Base-by-base conservation (phyloP, 2,888 invertebrate species). In the Gari tellinella region DNA sequence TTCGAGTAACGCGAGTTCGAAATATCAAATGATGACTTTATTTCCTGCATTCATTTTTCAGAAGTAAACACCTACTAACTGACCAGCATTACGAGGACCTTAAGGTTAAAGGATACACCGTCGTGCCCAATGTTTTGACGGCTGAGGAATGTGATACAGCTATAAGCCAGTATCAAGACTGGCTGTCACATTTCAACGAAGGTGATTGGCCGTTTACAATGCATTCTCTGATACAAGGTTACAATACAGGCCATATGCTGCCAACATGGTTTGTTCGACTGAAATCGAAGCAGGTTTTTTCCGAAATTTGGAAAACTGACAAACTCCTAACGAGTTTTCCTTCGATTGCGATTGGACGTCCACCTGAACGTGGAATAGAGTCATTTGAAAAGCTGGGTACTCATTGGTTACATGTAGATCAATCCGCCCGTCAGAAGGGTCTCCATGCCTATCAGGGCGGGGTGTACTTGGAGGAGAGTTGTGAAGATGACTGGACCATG, bases 281-380 rank as follows among this genome's bases (percentile, higher is more conserved):
- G 5, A 79, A 81, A 53, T 62, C 86, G 5, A 86, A 86, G 55
- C 58, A 72, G 12, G 83, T 90, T 2, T 90, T 90, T 69, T 80
- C 80, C 1, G 76, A 85, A 49, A 8, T 90, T 0, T 90, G 89
- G 89, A 78, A 81, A 2, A 90, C 90, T 10, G 84, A 86, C 0
- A 86, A 88, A 72, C 78, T 90, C 1, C 67, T 88, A 41, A 76
- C 83, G 14, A 89, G 89, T 57, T 55, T 85, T 49, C 89, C 89
- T 49, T 87, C 86, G 19, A 81, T 90, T 10, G 86, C 90, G 7
- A 85, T 89, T 26, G 89, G 88, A 0, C 81, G 86, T 1, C 90
- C 90, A 4, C 89, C 90, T 0, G 89, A 90, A 72, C 61, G 74
- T 4, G 83, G 88, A 0, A 58, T 79, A 23, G 86, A 85, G 43